Conservation (phyloP, 2,113 vertebrate species). For the Brachypteracias leptosomus region DNA sequence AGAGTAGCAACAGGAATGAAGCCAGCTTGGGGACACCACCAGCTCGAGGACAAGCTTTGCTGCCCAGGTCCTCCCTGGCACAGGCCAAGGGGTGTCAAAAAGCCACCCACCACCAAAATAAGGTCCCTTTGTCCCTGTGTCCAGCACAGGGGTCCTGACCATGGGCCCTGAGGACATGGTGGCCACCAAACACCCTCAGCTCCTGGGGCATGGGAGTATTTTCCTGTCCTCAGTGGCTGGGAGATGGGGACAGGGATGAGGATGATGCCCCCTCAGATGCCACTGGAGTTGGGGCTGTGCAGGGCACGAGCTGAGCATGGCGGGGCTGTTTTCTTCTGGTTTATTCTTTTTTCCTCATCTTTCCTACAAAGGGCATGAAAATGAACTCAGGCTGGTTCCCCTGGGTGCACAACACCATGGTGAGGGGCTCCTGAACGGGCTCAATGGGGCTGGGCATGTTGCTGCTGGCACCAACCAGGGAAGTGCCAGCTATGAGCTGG, state of each 20-base stretch:
- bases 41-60: background rate
- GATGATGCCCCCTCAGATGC: background rate
- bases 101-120: background rate
- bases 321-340: background rate
- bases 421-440: fast-evolving
- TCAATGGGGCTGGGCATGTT: fast-evolving
- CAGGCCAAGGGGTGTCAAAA: background rate
- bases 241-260: background rate
- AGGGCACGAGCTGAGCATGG: fast-evolving
- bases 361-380: background rate
- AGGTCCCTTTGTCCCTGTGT: background rate
- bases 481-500: background rate
- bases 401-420: fast-evolving
- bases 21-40: background rate
- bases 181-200: background rate
- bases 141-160: background rate
- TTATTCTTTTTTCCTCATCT: background rate
- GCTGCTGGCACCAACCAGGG: background rate
- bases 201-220: background rate
- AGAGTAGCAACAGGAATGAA: background rate
- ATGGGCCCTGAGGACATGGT: background rate
- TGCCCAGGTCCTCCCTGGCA: fast-evolving
- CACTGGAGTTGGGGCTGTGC: fast-evolving
- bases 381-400: fast-evolving
- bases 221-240: background rate